Conservation (phyloP, 2,797 vertebrate species). For the Tenualosa ilisha region DNA sequence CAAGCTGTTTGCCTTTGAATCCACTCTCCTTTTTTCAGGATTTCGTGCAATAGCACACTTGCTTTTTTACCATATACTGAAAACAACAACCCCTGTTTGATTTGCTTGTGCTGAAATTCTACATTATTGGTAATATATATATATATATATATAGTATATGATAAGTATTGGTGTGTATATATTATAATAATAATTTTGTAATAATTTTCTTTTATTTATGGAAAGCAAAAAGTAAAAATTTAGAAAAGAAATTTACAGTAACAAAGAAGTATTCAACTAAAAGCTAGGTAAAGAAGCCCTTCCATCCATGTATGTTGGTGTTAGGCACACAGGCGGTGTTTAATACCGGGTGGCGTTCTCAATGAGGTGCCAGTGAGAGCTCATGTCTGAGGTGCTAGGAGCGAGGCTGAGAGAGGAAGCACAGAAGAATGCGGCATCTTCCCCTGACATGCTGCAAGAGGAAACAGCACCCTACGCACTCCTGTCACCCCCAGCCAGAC, state of each 20-base stretch:
- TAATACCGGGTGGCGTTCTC: conserved; percentile 22
- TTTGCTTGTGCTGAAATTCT: not conserved
- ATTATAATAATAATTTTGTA: too few species aligned
- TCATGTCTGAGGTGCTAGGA: not conserved
- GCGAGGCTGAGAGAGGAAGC: not conserved
- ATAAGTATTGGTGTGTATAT: too few species aligned
- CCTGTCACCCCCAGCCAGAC: not conserved
- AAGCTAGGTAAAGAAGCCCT: not conserved
- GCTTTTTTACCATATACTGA: conserved; percentile 1
- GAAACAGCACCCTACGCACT: conserved; percentile 14
- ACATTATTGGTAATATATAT: not conserved
- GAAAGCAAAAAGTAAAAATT: not conserved
- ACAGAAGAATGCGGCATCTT: conserved; percentile 9
- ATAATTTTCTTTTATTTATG: not conserved
- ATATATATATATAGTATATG: too few species aligned
- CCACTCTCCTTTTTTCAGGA: not conserved
- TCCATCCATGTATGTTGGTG: not conserved
- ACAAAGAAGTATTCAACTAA: not conserved
- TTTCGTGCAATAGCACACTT: conserved; percentile 3
- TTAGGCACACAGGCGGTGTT: not conserved
- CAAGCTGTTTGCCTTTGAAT: conserved; percentile 27
- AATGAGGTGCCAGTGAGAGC: not conserved
- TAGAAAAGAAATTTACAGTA: not conserved
- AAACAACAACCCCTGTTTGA: not conserved
- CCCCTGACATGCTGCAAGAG: conserved; percentile 19